Conservation (phyloP, 2,113 vertebrate species). For the Phocoena sinus region DNA sequence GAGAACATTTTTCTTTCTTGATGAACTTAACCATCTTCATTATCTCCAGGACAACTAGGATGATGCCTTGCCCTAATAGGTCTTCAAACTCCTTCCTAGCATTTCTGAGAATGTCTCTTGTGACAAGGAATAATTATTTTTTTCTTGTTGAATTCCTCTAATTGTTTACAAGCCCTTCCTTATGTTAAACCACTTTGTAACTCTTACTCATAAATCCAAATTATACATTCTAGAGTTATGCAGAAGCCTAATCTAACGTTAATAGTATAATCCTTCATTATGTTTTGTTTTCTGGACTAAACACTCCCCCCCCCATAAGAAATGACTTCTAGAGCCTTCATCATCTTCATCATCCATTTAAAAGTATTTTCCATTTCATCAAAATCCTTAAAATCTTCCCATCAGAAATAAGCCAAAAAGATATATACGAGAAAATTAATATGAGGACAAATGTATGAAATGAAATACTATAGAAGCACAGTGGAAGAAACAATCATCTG, state of each 20-base stretch:
- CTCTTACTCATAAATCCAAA: neutral
- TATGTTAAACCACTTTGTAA: neutral
- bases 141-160: neutral
- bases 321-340: neutral
- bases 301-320: neutral
- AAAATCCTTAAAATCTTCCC: neutral
- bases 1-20: neutral
- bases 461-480: neutral
- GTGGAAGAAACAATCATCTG: neutral
- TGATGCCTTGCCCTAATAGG: neutral
- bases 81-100: constrained; percentile 13
- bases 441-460: neutral
- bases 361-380: neutral
- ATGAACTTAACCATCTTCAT: neutral
- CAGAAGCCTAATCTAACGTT: neutral
- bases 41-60: neutral
- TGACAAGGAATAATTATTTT: neutral
- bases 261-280: neutral
- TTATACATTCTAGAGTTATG: neutral
- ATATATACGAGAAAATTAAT: neutral
- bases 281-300: neutral
- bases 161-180: neutral
- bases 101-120: neutral
- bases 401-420: neutral
- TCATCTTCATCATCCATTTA: neutral